A percentile compares a stretch with the other conserved stretches of the same genome.
Conservation (phyloP, 2,888 invertebrate species). For the Nomada ruficornis region DNA sequence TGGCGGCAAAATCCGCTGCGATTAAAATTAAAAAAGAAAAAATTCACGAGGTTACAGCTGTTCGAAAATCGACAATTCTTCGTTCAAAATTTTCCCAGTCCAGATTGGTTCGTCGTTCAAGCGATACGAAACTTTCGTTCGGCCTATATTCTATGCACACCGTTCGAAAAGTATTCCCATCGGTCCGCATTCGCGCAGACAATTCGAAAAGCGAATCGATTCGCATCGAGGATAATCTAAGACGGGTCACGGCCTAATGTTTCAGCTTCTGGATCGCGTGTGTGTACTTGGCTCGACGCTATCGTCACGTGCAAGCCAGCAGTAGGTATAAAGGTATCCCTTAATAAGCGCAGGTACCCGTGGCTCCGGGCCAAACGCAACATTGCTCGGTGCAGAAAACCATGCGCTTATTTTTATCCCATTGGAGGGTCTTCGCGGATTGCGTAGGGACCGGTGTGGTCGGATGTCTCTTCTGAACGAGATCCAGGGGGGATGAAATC, state of each 20-base stretch:
- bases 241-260: conserved; percentile 58
- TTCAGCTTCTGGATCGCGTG: conserved; percentile 55
- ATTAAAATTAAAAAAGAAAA: too few species aligned
- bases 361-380: conserved; percentile 72
- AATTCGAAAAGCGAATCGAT: conserved; percentile 40
- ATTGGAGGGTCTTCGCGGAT: conserved; percentile 26
- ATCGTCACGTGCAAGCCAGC: conserved; percentile 61
- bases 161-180: too few species aligned
- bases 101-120: too few species aligned
- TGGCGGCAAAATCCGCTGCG: too few species aligned
- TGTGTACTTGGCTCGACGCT: conserved; percentile 59
- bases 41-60: too few species aligned
- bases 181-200: background rate
- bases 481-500: conserved; percentile 10
- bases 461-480: conserved; percentile 41
- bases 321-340: conserved; percentile 59
- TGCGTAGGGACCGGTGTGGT: conserved; percentile 28
- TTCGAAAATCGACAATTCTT: too few species aligned
- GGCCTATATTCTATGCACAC: too few species aligned
- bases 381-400: conserved; percentile 32
- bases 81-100: too few species aligned
- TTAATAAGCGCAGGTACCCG: conserved; percentile 72
- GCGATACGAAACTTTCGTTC: too few species aligned
- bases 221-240: conserved; percentile 33
- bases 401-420: conserved; percentile 65